These are phyloP conservation scores for Tauraco erythrolophus DNA, from an alignment of 2,113 vertebrate genomes.

Conservation along the genomic window DNA sequence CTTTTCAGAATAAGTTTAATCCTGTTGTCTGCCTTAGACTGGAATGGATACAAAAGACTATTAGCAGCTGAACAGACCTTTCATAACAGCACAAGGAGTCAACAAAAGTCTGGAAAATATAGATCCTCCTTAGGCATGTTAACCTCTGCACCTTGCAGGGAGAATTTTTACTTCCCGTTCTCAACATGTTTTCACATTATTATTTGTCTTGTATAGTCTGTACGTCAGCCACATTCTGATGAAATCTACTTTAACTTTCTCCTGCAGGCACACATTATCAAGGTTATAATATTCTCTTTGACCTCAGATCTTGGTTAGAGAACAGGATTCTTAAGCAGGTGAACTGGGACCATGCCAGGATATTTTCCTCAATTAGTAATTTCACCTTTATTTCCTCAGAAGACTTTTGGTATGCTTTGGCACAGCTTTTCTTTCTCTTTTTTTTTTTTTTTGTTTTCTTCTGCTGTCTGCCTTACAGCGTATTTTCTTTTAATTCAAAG, in stretches of 20 bases:
- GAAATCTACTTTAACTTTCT: neutral
- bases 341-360: neutral
- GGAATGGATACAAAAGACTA: neutral
- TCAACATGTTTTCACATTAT: neutral
- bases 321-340: neutral
- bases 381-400: neutral
- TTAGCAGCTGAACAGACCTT: neutral
- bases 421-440: neutral
- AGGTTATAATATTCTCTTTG: neutral
- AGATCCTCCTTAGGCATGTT: neutral
- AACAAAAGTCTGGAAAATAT: neutral
- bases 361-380: neutral
- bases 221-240: neutral
- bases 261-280: neutral
- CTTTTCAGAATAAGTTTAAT: neutral
- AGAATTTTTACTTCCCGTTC: neutral
- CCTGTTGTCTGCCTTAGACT: neutral
- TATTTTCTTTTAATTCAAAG: neutral
- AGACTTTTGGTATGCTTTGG: neutral
- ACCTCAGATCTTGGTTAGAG: neutral
- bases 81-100: neutral
- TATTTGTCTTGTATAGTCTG: neutral
- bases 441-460: neutral
- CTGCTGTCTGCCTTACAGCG: neutral
- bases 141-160: neutral